Percentiles rank a stretch among this genome's conserved stretches.
Conservation (phyloP, 2,888 invertebrate genomes). For the Leptopilina myrica region DNA sequence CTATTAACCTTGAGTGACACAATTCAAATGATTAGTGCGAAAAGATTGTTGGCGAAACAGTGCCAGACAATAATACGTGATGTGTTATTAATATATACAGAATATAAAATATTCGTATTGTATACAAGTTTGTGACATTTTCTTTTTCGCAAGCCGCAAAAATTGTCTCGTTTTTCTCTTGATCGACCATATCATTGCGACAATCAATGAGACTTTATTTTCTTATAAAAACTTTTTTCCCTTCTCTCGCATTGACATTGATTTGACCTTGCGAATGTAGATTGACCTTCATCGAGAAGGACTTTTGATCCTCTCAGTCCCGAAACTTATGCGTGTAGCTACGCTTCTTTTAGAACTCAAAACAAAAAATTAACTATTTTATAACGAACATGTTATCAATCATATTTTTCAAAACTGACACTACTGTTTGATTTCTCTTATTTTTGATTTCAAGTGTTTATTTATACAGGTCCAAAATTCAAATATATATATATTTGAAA, state of each 20-base stretch:
- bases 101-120: too few relatives aligned
- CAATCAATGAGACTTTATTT: constrained; percentile 33
- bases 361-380: not conserved
- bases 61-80: constrained; percentile 20
- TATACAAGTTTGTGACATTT: constrained; percentile 9
- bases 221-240: constrained; percentile 19
- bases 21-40: not conserved
- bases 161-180: not conserved
- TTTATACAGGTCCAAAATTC: too few relatives aligned
- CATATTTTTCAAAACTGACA: not conserved
- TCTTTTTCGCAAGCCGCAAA: constrained; percentile 24
- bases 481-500: too few relatives aligned
- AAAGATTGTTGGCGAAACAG: constrained; percentile 8
- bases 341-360: not conserved
- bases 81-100: not conserved
- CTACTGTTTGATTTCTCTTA: not conserved
- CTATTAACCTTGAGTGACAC: constrained; percentile 12
- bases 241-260: constrained; percentile 39
- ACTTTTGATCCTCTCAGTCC: constrained; percentile 11
- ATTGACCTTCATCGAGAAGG: constrained; percentile 26
- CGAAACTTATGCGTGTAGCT: not conserved
- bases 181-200: constrained; percentile 14
- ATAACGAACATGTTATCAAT: not conserved
- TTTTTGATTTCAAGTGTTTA: too few relatives aligned
- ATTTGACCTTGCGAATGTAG: constrained; percentile 33